Conservation (phyloP, 2,113 vertebrate genomes). For the Hemiscyllium ocellatum region DNA sequence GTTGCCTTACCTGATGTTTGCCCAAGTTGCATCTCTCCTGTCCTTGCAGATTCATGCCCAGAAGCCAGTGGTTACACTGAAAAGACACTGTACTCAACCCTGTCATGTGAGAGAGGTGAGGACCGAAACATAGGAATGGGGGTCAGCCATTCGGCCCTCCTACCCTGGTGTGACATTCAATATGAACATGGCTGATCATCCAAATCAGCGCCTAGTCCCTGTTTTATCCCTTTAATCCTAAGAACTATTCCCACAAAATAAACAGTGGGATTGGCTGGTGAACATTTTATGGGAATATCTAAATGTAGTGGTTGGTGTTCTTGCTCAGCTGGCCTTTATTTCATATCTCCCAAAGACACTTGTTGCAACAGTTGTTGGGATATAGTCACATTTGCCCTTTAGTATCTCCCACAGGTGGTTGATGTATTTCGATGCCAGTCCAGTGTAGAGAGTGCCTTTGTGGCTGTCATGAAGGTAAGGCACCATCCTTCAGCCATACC, state of each 20-base stretch:
- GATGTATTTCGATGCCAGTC: background rate
- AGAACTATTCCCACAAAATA: background rate
- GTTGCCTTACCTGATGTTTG: background rate
- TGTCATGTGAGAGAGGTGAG: background rate
- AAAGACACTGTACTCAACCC: background rate
- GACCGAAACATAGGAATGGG: no score
- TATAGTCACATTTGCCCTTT: background rate
- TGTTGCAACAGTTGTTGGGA: background rate
- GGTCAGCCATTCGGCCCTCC: no score
- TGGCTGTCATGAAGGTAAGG: background rate
- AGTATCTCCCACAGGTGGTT: background rate
- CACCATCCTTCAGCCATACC: background rate
- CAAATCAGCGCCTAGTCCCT: no score
- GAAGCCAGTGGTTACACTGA: no score
- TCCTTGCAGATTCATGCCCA: background rate
- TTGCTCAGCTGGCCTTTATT: background rate
- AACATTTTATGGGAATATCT: background rate
- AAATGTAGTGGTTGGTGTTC: background rate
- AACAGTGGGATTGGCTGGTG: background rate
- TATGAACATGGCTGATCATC: no score
- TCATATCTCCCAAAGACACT: background rate
- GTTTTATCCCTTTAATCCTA: no score
- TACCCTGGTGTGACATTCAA: no score
- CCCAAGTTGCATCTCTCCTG: background rate
- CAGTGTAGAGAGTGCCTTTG: background rate